A percentile compares a stretch with the other conserved stretches of the same genome.
Conservation (phyloP, 92 coral and sea anemone genomes). For the Micromussa lordhowensis region DNA sequence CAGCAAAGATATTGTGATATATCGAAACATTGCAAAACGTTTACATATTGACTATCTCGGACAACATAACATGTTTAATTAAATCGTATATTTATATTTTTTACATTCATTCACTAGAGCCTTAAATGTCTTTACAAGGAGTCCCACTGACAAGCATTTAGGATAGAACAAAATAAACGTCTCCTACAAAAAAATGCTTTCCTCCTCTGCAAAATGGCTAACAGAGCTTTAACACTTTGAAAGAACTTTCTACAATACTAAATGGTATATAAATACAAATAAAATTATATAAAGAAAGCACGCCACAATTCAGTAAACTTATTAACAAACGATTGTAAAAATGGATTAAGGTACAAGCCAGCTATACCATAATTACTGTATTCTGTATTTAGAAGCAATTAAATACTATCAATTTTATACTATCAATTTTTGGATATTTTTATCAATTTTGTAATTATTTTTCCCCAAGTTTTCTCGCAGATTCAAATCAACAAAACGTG, state of each 20-base stretch:
- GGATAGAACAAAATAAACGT: not conserved
- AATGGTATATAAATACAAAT: no score
- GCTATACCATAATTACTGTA: not conserved
- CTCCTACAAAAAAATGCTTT: not conserved
- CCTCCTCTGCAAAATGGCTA: not conserved
- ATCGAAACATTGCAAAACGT: not conserved
- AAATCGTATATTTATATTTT: conserved; percentile 8
- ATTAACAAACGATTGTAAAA: not conserved
- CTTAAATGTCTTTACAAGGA: not conserved
- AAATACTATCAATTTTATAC: no score
- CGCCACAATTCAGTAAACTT: no score
- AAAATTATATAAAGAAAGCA: no score
- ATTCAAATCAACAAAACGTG: not conserved
- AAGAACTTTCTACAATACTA: not conserved
- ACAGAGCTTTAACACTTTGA: not conserved
- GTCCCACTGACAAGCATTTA: not conserved
- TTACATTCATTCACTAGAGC: not conserved
- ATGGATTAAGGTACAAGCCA: not conserved
- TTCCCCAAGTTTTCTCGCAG: no score
- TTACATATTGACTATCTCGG: conserved; percentile 2
- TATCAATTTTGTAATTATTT: no score
- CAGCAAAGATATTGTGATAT: not conserved
- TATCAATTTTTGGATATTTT: no score
- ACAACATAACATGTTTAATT: not conserved
- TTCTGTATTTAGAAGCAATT: not conserved